phyloP scores from a whole-genome alignment of 2,113 vertebrate genomes.

The Oxygymnocypris stewartii region DNA sequence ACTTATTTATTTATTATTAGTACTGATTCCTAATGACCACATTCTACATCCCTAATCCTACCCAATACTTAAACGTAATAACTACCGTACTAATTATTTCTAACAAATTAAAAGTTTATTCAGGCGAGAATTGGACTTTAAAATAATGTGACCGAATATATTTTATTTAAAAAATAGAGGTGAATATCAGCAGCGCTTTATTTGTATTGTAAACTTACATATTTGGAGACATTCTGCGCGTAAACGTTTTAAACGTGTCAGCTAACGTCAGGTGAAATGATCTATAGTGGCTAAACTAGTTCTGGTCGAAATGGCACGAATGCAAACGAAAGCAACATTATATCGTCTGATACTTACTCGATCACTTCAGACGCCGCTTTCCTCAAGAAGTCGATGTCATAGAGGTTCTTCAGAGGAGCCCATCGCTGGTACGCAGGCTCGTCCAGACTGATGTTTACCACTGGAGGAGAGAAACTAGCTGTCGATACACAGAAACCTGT shows the following conservation, averaged over 20 bases:
- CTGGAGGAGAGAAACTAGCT: constrained; percentile 58
- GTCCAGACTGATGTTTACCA: constrained; percentile 72
- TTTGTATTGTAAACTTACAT: not conserved
- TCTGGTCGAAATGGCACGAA: not conserved
- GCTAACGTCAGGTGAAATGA: not conserved
- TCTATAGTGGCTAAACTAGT: not conserved
- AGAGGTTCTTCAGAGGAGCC: constrained; percentile 62
- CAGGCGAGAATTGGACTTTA: no score
- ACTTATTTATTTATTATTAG: no score
- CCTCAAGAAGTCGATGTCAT: constrained; percentile 61
- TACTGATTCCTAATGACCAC: no score
- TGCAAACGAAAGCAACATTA: not conserved
- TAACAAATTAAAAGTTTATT: no score
- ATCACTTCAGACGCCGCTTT: constrained; percentile 69
- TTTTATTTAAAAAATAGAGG: not conserved
- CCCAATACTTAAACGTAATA: no score
- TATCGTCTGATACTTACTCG: constrained; percentile 68
- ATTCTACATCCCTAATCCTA: no score
- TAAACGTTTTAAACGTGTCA: not conserved
- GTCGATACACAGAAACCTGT: not conserved
- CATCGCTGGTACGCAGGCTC: constrained; percentile 65
- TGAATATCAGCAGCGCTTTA: not conserved
- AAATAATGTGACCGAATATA: no score
- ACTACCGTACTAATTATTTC: no score
- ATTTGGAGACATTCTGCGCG: not conserved